Evolutionary conservation across 2,113 vertebrate genomes (phyloP).

Genomic region (Leptosomus discolor): DNA sequence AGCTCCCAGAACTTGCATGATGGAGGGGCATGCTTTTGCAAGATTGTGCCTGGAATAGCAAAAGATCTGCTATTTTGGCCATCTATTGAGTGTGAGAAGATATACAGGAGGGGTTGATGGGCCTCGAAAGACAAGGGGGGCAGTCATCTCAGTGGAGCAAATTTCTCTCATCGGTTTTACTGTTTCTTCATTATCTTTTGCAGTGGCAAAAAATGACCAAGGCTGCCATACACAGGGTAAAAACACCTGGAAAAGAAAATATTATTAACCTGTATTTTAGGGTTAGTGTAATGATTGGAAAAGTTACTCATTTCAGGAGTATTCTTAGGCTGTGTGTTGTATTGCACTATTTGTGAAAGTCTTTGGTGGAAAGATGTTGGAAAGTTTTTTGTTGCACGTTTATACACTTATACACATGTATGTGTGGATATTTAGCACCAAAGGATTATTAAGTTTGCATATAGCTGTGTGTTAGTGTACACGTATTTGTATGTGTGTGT

Average conservation of each 20-base stretch:
- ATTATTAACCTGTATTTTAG: not conserved
- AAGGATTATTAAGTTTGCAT: not conserved
- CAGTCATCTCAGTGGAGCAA: not conserved
- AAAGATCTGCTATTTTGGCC: not conserved
- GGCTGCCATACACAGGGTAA: not conserved
- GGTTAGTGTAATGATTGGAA: not conserved
- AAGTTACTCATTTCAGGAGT: not conserved
- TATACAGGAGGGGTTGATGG: not conserved
- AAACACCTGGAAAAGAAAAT: not conserved
- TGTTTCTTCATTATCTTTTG: not conserved
- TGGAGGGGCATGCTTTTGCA: not conserved
- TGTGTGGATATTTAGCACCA: not conserved
- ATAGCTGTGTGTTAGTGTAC: not conserved
- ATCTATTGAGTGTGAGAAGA: not conserved
- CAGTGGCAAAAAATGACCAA: not conserved
- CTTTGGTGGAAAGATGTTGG: not conserved
- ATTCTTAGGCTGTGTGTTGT: not conserved
- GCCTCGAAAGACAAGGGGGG: not conserved
- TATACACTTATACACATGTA: rapidly evolving
- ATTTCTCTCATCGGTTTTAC: not conserved
- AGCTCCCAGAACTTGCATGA: not conserved
- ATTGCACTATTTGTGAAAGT: not conserved
- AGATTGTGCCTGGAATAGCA: not conserved
- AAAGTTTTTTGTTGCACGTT: not conserved
- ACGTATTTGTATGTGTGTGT: not conserved